Evolutionary conservation across 2,797 vertebrate genomes (phyloP), one percentile per base, ranked within the genome.

Genomic region (Chloroceryle amazona): DNA sequence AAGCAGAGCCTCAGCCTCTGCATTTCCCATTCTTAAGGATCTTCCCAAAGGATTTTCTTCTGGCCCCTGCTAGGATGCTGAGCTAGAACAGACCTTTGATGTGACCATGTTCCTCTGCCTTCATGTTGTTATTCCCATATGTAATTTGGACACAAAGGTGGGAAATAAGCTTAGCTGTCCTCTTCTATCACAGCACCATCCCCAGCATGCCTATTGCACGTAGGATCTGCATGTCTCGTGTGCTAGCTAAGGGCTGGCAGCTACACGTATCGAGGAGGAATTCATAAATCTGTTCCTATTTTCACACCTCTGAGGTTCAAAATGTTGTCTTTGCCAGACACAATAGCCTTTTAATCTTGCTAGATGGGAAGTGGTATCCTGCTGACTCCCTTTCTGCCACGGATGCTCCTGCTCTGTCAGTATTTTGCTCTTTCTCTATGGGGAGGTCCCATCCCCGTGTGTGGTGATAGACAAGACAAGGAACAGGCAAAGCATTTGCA

Each of bases 261-360:
- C 88, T 90, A 39, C 74, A 41, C 31, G 63, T 37, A 4, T 31
- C 2, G 2, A 72, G 49, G 31, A 86, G 11, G 58, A 90, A 81
- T 91, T 90, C 16, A 61, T 86, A 93, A 86, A 90, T 93, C 80
- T 94, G 51, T 81, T 83, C 15, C 72, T 51, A 51, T 92, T 97
- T 95, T 81, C 75, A 93, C 47, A 86, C 57, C 78, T 44, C 65
- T 74, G 62, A 90, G 79, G 66, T 79, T 95, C 60, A 80, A 89
- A 93, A 90, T 6, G 1, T 41, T 60, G 39, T 35, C 60, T 78
- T 83, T 96, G 80, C 87, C 91, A 91, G 76, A 81, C 94, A 46
- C 63, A 94, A 96, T 51, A 86, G 58, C 68, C 72, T 89, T 82
- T 93, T 88, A 8, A 9, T 86, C 89, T 51, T 8, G 3, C 73